Base-by-base conservation (phyloP, 2,888 invertebrate species). In the Erannis defoliaria region DNA sequence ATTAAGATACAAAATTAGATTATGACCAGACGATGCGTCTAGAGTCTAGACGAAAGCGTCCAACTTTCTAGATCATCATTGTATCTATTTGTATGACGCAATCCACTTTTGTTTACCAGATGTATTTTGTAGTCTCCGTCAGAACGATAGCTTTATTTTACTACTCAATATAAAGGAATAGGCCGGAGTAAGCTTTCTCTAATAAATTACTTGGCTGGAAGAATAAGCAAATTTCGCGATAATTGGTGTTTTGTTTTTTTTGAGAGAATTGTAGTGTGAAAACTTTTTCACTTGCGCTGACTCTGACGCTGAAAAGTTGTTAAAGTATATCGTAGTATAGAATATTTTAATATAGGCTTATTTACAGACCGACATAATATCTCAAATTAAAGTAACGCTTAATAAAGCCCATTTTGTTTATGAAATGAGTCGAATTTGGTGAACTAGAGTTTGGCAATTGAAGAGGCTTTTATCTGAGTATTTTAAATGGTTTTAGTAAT, bases 91-190 rank as follows among this genome's bases (percentile, higher is more conserved):
- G 14, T 43, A n/a, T 55, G 48, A 60, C 49, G 55, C 45, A 56
- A 62, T 56, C 40, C 35, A 56, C 62, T 62, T 37, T 53, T 62
- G 56, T 62, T 62, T 62, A 55, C 51, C 51, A 62, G 56, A 51
- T 56, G 62, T 46, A 51, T 50, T 33, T 31, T 8, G 33, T 45
- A 29, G 29, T 31, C 35, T 48, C 37, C 40, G 53, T 53, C 51
- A 46, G 45, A 5, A 53, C 35, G 10, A n/a, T 35, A n/a, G 38
- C 62, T 35, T n/a, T 9, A 14, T 60, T 60, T 62, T 62, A 62
- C 51, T 51, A 19, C 61, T 49, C 51, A 38, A 61, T 60, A 43
- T 12, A 46, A 43, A 48, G 23, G 21, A 49, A 55, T 54, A 59
- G 48, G 18, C 21, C 14, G 26, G 43, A 23, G 45, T 29, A 23